Conservation (phyloP, 2,797 vertebrate genomes). For the Leptatherina wallacei region DNA sequence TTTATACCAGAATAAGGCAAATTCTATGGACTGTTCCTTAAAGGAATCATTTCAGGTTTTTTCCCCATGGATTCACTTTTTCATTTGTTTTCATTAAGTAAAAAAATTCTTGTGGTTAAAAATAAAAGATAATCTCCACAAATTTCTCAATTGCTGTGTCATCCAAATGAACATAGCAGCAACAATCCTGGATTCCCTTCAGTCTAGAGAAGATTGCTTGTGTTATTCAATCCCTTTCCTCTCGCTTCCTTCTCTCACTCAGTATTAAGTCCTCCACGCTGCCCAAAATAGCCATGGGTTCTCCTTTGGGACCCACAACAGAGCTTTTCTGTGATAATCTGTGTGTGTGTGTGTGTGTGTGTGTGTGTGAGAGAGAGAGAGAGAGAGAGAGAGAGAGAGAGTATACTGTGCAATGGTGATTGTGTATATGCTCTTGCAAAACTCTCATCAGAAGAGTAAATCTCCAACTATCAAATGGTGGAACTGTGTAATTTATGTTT, state of each 20-base stretch:
- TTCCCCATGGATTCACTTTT: not conserved
- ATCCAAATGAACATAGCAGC: not conserved
- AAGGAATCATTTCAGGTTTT: not conserved
- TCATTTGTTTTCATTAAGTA: not conserved
- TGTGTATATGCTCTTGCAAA: not conserved
- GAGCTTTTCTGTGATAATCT: slow-evolving; percentile 50
- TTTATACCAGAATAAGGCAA: not conserved
- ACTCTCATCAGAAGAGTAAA: not conserved
- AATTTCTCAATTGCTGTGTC: not conserved
- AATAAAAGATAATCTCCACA: not conserved
- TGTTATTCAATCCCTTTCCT: slow-evolving; percentile 54
- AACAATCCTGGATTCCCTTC: slow-evolving; percentile 22
- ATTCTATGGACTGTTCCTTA: not conserved
- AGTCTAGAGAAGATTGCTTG: slow-evolving; percentile 16
- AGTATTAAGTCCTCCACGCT: slow-evolving; percentile 51
- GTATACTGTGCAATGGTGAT: not conserved
- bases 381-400: not conserved
- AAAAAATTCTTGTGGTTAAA: not conserved
- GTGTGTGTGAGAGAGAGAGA: not conserved
- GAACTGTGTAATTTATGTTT: not conserved
- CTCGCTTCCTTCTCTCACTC: slow-evolving; percentile 32
- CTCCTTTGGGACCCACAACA: slow-evolving; percentile 55
- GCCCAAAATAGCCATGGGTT: slow-evolving; percentile 57
- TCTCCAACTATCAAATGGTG: not conserved
- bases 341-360: not conserved